Base-by-base conservation (phyloP, 2,888 invertebrate genomes). In the Drosophila longiperda region DNA sequence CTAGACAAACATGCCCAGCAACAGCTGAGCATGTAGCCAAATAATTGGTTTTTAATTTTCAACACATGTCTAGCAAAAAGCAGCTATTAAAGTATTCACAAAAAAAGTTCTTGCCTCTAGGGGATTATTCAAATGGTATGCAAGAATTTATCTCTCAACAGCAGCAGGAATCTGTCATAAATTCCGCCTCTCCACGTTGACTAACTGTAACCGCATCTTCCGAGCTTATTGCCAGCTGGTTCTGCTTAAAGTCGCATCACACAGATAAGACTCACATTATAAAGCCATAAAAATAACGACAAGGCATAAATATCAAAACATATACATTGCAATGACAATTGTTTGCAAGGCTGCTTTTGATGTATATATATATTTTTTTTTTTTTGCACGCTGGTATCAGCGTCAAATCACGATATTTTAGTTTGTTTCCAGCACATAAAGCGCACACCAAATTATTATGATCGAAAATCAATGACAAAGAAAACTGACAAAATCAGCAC, bases 401-500 rank as follows among this genome's bases (percentile, higher is more conserved):
- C 2, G 7, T 23, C 15, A 54, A 62, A 48, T 34, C 38, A 32
- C 36, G 38, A 63, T 45, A 67, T 68, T 61, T 75, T 73, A 61
- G 66, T 57, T 64, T 48, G 66, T 77, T 85, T 85, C 87, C 87
- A 79, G 66, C 61, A 75, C 87, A 85, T 87, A 85, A 85, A 85
- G 75, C 84, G 77, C 84, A 77, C 72, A 80, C 75, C 81, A 73
- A 85, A 87, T 87, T 85, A 87, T 87, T 85, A 85, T 81, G 85
- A 87, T 87, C 85, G 83, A 81, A 83, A 85, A 79, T 85, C 84
- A 87, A 85, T 87, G 84, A 71, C 73, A 79, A 85, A 85, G 84
- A 85, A 84, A 85, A 85, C 85, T 73, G 87, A 85, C 88, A 85
- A 79, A 81, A 85, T 85, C 84, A 87, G 84, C 84, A 87, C 54